Evolutionary conservation across 2,113 vertebrate genomes (phyloP), one percentile per base, ranked within the genome.

Genomic region (Labeo catla): DNA sequence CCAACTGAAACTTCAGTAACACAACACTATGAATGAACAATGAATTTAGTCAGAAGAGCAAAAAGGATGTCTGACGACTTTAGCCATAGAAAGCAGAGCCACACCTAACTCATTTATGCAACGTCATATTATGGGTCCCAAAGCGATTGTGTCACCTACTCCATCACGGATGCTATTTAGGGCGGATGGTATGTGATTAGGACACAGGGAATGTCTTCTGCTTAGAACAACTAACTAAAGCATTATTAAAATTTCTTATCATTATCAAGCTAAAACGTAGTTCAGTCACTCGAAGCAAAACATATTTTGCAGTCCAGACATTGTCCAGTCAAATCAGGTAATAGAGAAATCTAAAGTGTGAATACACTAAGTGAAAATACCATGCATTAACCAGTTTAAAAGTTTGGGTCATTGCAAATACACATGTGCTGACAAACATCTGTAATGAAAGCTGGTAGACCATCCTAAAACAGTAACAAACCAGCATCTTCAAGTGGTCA

Each of bases 101-200:
- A 81, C 57, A 65, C 54, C 78, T 49, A 43, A 10, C n/a, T 63
- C 59, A 61, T 59, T 79, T 59, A 79, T 45, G 54, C 54, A n/a
- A 9, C 9, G 39, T 45, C 77, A 61, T 23, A 10, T 8, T 61
- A 19, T 9, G 16, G 6, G 1, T 23, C 19, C 77, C 19, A 43
- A 39, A 57, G 50, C 1, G 1, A 43, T 79, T 79, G 61, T 13
- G 36, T 79, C 19, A 79, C 34, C 72, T 49, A 23, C 72, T 15
- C 10, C 1, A 49, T 74, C 21, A 49, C 45, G n/a, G 45, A 74
- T 74, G 72, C 45, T 45, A 23, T 13, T 47, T 21, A 47, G 72
- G 72, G 10, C 4, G 21, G 21, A 74, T 73, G 72, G 10, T 4
- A 49, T 49, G 11, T 5, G 2, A 28, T 61, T 28, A 50, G 11